Percentiles rank a stretch among this genome's conserved stretches.
These are phyloP conservation scores for Temnothorax ravouxi DNA, from an alignment of 2,888 invertebrate genomes.

Conservation along the genomic window DNA sequence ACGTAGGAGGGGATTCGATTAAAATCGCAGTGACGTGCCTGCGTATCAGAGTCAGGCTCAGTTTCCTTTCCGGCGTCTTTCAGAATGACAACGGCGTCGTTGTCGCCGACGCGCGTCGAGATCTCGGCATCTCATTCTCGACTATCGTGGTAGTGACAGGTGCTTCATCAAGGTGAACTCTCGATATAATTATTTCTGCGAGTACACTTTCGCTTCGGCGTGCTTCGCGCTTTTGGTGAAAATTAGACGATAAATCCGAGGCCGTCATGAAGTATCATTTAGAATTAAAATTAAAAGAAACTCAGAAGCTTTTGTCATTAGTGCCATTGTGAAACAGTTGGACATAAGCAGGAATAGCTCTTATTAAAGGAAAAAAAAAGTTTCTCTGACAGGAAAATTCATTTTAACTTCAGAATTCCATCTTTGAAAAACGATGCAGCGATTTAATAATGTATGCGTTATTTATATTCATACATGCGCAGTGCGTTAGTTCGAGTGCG, in stretches of 20 bases:
- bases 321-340: background rate
- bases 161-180: constrained; percentile 48
- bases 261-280: background rate
- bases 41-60: constrained; percentile 71
- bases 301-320: background rate
- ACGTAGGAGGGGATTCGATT: constrained; percentile 69
- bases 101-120: constrained; percentile 33
- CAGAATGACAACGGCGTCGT: constrained; percentile 68
- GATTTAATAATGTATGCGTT: background rate
- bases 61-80: constrained; percentile 72
- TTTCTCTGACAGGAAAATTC: background rate
- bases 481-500: constrained; percentile 11
- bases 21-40: constrained; percentile 70
- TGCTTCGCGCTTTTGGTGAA: background rate
- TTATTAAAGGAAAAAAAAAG: background rate
- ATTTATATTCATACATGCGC: background rate
- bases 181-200: constrained; percentile 42
- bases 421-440: background rate
- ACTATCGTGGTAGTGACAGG: constrained; percentile 35
- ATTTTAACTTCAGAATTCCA: background rate
- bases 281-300: background rate
- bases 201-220: constrained; percentile 13
- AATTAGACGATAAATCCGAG: background rate
- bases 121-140: constrained; percentile 23
- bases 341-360: background rate